These are phyloP conservation scores for Gopherus flavomarginatus DNA, from an alignment of 2,113 vertebrate genomes.

Conservation along the genomic window DNA sequence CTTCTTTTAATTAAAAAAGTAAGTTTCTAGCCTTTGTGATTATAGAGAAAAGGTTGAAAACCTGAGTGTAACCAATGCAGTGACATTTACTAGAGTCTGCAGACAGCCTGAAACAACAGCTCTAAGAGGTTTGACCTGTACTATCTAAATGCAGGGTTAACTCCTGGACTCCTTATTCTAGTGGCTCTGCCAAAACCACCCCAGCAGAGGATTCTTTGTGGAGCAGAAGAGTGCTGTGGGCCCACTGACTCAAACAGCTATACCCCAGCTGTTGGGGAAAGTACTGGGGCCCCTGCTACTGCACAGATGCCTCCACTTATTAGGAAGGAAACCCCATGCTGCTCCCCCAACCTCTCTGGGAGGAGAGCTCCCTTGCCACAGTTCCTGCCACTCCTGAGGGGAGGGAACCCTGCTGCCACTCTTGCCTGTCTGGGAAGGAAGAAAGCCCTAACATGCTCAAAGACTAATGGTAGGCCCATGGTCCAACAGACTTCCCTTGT, in stretches of 20 bases:
- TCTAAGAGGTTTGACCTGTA: too few relatives aligned
- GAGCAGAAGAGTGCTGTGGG: not conserved
- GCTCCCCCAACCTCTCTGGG: not conserved
- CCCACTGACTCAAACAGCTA: not conserved
- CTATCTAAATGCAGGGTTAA: too few relatives aligned
- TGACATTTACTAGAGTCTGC: too few relatives aligned
- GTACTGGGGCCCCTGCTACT: not conserved
- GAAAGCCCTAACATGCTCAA: not conserved
- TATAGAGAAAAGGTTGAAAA: too few relatives aligned
- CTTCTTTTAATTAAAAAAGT: too few relatives aligned
- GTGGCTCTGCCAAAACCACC: too few relatives aligned
- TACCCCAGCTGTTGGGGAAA: not conserved
- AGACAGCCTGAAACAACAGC: too few relatives aligned
- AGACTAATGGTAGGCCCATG: not conserved
- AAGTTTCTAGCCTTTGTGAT: too few relatives aligned
- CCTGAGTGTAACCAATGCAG: too few relatives aligned
- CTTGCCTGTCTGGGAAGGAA: not conserved
- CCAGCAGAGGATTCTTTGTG: not conserved
- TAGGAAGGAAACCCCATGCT: not conserved
- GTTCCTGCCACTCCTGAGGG: not conserved
- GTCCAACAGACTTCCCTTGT: not conserved
- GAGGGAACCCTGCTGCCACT: not conserved
- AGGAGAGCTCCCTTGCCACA: not conserved
- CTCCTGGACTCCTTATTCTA: too few relatives aligned
- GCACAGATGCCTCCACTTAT: not conserved